Evolutionary conservation across 2,113 vertebrate genomes (phyloP), one percentile per base, ranked within the genome.

Genomic region (Tylochromis polylepis): DNA sequence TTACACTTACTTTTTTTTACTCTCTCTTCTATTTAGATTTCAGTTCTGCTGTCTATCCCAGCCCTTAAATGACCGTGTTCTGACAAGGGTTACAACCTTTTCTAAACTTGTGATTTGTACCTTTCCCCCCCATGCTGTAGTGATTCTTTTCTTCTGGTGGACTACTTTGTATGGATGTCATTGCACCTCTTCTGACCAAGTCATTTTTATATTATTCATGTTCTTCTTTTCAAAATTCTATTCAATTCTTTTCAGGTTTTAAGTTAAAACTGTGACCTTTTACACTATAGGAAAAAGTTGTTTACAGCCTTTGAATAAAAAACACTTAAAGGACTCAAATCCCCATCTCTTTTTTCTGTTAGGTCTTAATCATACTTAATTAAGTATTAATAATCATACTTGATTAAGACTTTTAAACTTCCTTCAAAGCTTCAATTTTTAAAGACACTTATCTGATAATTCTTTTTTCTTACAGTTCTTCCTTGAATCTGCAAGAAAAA

Each of bases 301-400:
- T 92, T 84, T 93, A 89, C 91, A 94, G 89, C 85, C 59, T 96
- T 96, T 95, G 78, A 96, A 95, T 96, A 95, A 96, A 94, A 93
- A 92, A 90, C 11, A n/a, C 22, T 79, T 11, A 87, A 93, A 88
- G 10, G 36, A 77, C 82, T 89, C 49, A 38, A 89, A 78, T 7
- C 11, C 36, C 29, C 36, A 11, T 59, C 11, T 70, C 4, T 4
- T 29, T 56, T 11, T n/a, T 83, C 3, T 67, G 16, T 22, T 6
- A 56, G n/a, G 55, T 12, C 11, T 24, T 12, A 56, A 56, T 56
- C n/a, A 3, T 56, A 22, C 55, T 6, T 24, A 24, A 56, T 56
- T 24, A 56, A 56, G 55, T 56, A 56, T 56, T 12, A 24, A 56
- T 24, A 22, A 56, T 24, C n/a, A 24, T 56, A 56, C 10, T 14